Percentiles rank a stretch among this genome's conserved stretches.
Conservation (phyloP, 1,140 invertebrate species). For the Hyles euphorbiae region DNA sequence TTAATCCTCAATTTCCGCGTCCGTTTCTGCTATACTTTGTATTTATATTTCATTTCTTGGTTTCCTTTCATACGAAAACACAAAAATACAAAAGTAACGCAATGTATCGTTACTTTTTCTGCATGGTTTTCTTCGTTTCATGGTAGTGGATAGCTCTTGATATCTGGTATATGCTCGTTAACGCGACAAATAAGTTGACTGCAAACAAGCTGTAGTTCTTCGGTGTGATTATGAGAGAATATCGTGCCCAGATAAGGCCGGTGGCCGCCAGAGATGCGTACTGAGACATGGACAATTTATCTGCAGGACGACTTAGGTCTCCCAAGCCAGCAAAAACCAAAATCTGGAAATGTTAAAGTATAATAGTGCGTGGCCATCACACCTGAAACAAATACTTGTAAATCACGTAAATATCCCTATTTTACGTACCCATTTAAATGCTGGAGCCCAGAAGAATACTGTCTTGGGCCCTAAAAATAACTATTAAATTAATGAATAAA, state of each 20-base stretch:
- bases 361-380: no score
- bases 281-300: slow-evolving; percentile 5
- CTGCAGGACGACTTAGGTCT: slow-evolving; percentile 7
- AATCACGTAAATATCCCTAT: no score
- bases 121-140: no score
- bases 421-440: slow-evolving; percentile 1
- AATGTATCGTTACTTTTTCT: no score
- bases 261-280: slow-evolving; percentile 1
- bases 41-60: no score
- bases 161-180: slow-evolving; percentile 2
- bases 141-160: neutral
- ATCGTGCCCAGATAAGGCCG: slow-evolving; percentile 11
- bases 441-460: slow-evolving; percentile 10
- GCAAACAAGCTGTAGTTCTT: slow-evolving; percentile 9
- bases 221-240: slow-evolving; percentile 8
- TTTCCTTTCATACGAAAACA: no score
- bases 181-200: slow-evolving; percentile 5
- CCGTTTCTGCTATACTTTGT: no score
- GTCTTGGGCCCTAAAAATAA: slow-evolving; percentile 1
- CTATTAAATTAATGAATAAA: no score
- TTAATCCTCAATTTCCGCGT: no score
- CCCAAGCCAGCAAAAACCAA: slow-evolving; percentile 10
- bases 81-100: no score
- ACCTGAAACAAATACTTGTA: no score
- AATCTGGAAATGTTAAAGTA: slow-evolving; percentile 1